A percentile compares a stretch with the other conserved stretches of the same genome.
These are phyloP conservation scores for Heteromormyrus szaboi DNA, from an alignment of 2,797 vertebrate species.

Conservation along the genomic window DNA sequence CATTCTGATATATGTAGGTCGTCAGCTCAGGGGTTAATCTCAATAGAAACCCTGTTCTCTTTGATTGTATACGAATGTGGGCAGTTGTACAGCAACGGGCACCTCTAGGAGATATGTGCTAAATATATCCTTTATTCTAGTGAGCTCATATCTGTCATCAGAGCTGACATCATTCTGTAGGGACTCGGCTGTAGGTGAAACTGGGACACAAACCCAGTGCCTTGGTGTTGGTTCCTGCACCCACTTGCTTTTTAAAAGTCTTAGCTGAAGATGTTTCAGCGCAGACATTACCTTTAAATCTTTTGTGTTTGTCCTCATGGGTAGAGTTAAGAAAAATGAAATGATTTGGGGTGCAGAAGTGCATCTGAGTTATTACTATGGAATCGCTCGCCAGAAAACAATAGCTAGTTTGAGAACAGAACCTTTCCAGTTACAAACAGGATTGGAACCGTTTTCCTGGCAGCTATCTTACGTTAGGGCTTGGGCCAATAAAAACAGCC, in stretches of 20 bases:
- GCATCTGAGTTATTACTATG: not conserved
- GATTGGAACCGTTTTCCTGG: not conserved
- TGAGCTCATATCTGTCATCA: not conserved
- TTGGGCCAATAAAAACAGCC: not conserved
- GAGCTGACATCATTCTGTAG: not conserved
- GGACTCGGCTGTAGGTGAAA: not conserved
- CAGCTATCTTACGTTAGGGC: not conserved
- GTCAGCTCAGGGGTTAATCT: conserved; percentile 1
- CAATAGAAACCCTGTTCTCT: not conserved
- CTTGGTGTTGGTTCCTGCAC: not conserved
- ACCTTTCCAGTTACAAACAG: not conserved
- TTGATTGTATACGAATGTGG: not conserved
- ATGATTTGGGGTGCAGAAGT: not conserved
- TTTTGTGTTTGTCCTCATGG: not conserved
- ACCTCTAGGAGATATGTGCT: not conserved
- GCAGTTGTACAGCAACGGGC: not conserved
- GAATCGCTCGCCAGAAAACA: not conserved
- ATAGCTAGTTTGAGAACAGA: not conserved
- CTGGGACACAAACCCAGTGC: not conserved
- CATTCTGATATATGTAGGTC: not conserved
- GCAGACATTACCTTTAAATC: not conserved
- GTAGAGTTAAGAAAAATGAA: not conserved
- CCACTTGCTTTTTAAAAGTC: not conserved
- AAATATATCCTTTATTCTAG: conserved; percentile 10
- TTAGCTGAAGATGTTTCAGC: not conserved